Evolutionary conservation across 2,797 vertebrate genomes (phyloP), one percentile per base, ranked within the genome.

Genomic region (Spea hammondii): DNA sequence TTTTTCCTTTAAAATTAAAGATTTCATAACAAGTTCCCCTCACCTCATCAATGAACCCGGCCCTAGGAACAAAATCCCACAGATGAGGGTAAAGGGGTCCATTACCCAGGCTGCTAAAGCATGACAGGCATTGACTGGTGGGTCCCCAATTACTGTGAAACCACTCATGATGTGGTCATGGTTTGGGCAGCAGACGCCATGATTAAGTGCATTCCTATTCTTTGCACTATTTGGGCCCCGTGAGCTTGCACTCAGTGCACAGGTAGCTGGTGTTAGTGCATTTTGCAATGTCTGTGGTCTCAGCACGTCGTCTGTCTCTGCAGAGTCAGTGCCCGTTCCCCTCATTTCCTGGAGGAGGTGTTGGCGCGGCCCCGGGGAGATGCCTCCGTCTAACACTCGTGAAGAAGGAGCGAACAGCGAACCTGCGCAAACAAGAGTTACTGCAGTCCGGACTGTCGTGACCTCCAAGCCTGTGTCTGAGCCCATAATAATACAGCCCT

Each of bases 311-410:
- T 66, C 6, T 74, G n/a, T 76, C 57, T 76, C 47, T 76, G 46
- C 67, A 80, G 79, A 71, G 72, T 66, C 12, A 79, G 79, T 45
- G 59, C 51, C 14, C 73, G 60, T 5, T 76, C 68, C 72, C 72
- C 78, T 17, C 67, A 71, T 57, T 80, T 80, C n/a, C 68, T 10
- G 9, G 79, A 80, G 51, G 79, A 71, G 48, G 67, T 57, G 45
- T 50, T 59, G 67, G 14, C 50, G 50, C 48, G 67, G 67, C 51
- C 60, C 5, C 45, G 66, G 6, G 60, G 72, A 76, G 79, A 76
- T 71, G 73, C 64, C 67, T 65, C 60, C 12, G 10, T 4, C 10
- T 70, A 67, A n/a, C 78, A 75, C 78, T 50, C 53, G 45, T 70
- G 60, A 55, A 45, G 51, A 65, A 69, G 57, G 71, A 49, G 50